phyloP scores from a whole-genome alignment of 2,797 vertebrate species.

The Protosalanx chinensis region DNA sequence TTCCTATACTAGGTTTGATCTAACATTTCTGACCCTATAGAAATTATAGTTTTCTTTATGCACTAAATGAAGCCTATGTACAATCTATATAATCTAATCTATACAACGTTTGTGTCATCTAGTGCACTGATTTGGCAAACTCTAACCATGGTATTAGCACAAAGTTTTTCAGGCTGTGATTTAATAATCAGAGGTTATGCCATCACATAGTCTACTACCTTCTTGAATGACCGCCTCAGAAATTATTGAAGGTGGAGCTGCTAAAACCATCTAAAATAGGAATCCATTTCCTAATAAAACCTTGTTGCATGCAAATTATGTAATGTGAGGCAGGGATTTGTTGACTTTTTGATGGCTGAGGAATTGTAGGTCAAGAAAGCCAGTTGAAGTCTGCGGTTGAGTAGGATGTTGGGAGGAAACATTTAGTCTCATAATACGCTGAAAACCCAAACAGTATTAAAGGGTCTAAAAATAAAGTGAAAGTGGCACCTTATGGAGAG shows the following conservation, averaged over 20 bases:
- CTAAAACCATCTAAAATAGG: conserved; percentile 24
- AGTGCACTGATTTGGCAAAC: not conserved
- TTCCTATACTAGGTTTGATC: too few relatives aligned
- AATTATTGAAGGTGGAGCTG: conserved; percentile 29
- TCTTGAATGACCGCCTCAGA: conserved; percentile 29
- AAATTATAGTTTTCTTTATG: too few relatives aligned
- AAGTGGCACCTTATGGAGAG: too few relatives aligned
- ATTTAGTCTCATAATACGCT: not conserved
- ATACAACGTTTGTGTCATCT: too few relatives aligned
- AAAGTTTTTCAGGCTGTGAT: not conserved
- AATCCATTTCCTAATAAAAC: conserved; percentile 20
- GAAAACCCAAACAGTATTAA: not conserved
- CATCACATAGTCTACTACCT: conserved; percentile 8
- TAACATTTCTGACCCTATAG: too few relatives aligned
- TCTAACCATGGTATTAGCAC: not conserved
- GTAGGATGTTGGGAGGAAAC: not conserved
- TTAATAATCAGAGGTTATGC: conserved; percentile 17
- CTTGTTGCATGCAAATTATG: conserved; percentile 24
- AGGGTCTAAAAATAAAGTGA: not conserved
- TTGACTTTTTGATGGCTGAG: conserved; percentile 2
- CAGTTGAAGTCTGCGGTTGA: not conserved
- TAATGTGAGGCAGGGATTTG: conserved; percentile 11
- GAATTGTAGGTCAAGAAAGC: conserved; percentile 3
- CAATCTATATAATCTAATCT: too few relatives aligned
- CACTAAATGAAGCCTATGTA: too few relatives aligned